Evolutionary conservation across 1,140 invertebrate species (phyloP), one percentile per base, ranked within the genome.

Genomic region (Tenebrio molitor): DNA sequence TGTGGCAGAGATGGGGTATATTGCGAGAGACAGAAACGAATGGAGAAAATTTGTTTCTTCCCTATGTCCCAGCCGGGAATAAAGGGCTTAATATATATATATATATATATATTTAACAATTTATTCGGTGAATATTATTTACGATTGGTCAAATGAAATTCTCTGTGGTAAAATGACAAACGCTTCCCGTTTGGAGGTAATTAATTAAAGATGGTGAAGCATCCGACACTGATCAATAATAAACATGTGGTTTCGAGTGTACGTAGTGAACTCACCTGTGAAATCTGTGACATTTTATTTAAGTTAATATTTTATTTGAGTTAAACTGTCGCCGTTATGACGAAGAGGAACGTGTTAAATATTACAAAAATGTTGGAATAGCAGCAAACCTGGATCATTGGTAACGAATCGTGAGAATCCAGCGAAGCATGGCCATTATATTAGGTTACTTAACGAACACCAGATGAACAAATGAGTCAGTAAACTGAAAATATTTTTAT

Each of bases 381-480:
- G 39, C 34, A 69, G 25, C 29, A 71, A 76, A 76, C 74, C 65
- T 69, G 72, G 75, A 76, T 76, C 75, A 76, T 74, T 76, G 75
- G 75, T 76, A 76, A 76, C 75, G 75, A 76, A 76, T 76, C 75
- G 75, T 76, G 69, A 76, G 71, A 72, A 69, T 74, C 53, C 76
- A 72, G 70, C 71, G 72, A 71, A 69, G 71, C 77, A 63, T 68
- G 73, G 64, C 67, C 67, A 74, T 75, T 72, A 78, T 78, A 78
- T 78, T 78, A 78, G 75, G 77, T 78, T 78, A 78, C 74, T 76
- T 76, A 78, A 78, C 77, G 77, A 78, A 77, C 75, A 53, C 46
- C 69, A 74, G 73, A 74, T 74, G 69, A 74, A 58, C 74, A 72
- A 78, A 77, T 75, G 75, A 73, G 58, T 74, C 74, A 76, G 73